phyloP scores from a whole-genome alignment of 1,140 invertebrate species.

The Anoplophora glabripennis region DNA sequence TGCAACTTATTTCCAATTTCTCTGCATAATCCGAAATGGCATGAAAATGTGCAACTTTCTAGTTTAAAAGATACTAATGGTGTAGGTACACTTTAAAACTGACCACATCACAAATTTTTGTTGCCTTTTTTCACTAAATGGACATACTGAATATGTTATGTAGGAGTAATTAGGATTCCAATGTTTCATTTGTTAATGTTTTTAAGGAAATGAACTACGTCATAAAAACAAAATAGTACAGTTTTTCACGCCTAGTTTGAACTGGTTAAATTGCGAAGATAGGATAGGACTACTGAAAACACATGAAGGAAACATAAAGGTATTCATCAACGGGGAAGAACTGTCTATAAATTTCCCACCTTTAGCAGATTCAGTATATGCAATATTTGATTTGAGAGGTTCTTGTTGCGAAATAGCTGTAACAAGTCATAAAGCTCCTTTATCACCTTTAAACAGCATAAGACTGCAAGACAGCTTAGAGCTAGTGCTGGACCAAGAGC shows the following conservation, averaged over 20 bases:
- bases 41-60: too few relatives aligned
- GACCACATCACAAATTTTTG: too few relatives aligned
- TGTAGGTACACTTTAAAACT: too few relatives aligned
- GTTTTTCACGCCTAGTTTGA: conserved; percentile 70
- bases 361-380: conserved; percentile 38
- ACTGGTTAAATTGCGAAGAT: conserved; percentile 75
- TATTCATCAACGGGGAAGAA: conserved; percentile 77
- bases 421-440: conserved; percentile 49
- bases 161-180: too few relatives aligned
- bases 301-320: conserved; percentile 56
- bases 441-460: conserved; percentile 58
- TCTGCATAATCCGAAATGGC: too few relatives aligned
- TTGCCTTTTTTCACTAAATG: too few relatives aligned
- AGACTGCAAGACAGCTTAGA: conserved; percentile 63
- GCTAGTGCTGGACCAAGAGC: conserved; percentile 57
- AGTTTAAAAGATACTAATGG: too few relatives aligned
- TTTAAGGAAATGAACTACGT: conserved; percentile 64
- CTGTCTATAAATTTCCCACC: conserved; percentile 53
- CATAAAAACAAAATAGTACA: conserved; percentile 55
- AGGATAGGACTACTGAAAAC: conserved; percentile 65
- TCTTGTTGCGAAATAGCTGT: conserved; percentile 42
- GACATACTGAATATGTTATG: too few relatives aligned
- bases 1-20: too few relatives aligned
- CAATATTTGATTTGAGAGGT: conserved; percentile 41
- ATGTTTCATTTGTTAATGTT: conserved; percentile 25